Conservation (phyloP, 2,888 invertebrate species). For the Griposia aprilina region DNA sequence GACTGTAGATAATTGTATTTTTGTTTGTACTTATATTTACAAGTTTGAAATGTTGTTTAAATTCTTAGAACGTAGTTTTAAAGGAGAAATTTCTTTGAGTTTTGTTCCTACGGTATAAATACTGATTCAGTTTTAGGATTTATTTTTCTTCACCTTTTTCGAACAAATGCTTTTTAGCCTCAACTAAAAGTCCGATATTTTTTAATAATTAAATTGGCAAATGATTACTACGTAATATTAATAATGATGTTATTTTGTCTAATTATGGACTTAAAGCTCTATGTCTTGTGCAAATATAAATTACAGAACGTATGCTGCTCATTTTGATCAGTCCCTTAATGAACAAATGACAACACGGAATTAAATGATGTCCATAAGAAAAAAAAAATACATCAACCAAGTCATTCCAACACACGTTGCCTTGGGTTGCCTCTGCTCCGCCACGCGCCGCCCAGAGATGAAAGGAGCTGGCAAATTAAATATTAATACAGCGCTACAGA, state of each 20-base stretch:
- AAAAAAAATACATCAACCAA: conserved; percentile 13
- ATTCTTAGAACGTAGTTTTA: conserved; percentile 13
- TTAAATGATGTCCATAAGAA: not conserved
- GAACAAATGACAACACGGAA: not conserved
- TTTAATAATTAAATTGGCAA: not conserved
- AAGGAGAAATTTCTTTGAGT: not conserved
- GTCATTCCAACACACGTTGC: not conserved
- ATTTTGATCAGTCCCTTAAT: not conserved
- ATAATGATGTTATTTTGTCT: not conserved
- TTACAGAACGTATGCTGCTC: not conserved
- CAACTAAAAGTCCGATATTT: not conserved
- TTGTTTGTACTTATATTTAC: conserved; percentile 18
- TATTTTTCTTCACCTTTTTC: not conserved
- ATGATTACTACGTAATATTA: not conserved
- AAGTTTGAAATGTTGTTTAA: conserved; percentile 24
- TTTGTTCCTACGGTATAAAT: not conserved
- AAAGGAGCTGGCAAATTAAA: conserved; percentile 50
- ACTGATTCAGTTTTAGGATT: not conserved
- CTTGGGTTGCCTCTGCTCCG: conserved; percentile 9
- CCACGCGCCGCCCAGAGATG: conserved; percentile 21
- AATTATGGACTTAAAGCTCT: not conserved
- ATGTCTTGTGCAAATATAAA: not conserved
- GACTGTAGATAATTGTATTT: conserved; percentile 30
- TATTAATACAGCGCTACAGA: conserved; percentile 42
- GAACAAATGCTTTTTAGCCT: not conserved